These are phyloP conservation scores for Eospalax fontanierii DNA, from an alignment of 2,797 vertebrate species.

Conservation along the genomic window DNA sequence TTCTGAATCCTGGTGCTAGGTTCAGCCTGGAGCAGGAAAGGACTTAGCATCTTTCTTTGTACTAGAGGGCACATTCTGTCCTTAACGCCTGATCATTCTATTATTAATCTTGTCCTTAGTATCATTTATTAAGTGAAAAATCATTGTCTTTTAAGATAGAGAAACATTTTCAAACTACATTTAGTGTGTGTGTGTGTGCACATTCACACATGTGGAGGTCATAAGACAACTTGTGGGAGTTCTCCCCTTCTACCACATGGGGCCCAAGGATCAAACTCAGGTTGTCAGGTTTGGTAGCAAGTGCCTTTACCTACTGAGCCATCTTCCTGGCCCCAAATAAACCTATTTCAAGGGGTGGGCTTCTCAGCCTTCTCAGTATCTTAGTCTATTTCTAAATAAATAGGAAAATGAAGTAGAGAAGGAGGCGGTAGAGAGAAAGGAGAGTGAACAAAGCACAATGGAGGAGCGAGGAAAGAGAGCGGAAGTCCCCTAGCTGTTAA, in stretches of 20 bases:
- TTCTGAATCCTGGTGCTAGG: neutral
- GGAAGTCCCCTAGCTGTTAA: slow-evolving; percentile 32
- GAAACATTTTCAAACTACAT: neutral
- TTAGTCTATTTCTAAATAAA: neutral
- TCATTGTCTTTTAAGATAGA: neutral
- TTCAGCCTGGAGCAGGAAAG: neutral
- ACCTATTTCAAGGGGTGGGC: neutral
- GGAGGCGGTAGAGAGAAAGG: too few relatives aligned
- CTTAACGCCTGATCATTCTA: neutral
- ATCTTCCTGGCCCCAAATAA: too few relatives aligned
- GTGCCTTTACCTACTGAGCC: too few relatives aligned
- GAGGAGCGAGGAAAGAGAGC: neutral
- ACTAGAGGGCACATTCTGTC: neutral
- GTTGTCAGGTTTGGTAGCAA: too few relatives aligned
- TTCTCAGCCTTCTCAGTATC: neutral
- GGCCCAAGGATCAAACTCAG: too few relatives aligned
- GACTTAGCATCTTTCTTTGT: neutral
- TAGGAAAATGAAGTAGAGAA: neutral
- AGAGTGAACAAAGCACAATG: neutral
- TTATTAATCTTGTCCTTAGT: neutral
- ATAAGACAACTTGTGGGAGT: too few relatives aligned
- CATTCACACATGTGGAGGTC: too few relatives aligned
- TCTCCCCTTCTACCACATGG: too few relatives aligned
- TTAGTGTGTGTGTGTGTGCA: too few relatives aligned
- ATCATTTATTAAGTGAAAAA: neutral